Conservation (phyloP, 1,140 invertebrate genomes). For the Cataglyphis hispanica region DNA sequence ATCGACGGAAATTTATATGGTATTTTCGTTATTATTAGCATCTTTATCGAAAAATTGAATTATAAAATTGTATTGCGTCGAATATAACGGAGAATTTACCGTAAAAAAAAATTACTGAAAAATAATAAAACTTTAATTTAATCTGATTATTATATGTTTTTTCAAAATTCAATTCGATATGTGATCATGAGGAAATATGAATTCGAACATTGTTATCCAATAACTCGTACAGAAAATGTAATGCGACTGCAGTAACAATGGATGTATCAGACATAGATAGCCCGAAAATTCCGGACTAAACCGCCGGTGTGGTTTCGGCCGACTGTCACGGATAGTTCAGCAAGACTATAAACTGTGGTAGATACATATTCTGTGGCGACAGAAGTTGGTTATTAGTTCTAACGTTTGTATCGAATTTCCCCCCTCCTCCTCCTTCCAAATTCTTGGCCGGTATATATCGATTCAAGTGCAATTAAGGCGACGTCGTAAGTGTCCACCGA, state of each 20-base stretch:
- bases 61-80: background rate
- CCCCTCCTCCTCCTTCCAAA: background rate
- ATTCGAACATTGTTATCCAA: background rate
- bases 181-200: background rate
- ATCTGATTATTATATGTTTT: background rate
- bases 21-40: background rate
- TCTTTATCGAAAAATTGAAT: background rate
- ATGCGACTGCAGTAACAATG: background rate
- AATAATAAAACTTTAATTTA: background rate
- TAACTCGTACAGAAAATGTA: slow-evolving; percentile 1
- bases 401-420: slow-evolving; percentile 41
- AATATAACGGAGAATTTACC: background rate
- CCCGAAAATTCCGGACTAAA: slow-evolving; percentile 59
- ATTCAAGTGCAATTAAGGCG: slow-evolving; percentile 13
- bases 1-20: background rate
- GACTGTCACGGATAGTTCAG: slow-evolving; percentile 55
- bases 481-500: slow-evolving; percentile 10
- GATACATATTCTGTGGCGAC: slow-evolving; percentile 54
- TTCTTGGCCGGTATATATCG: slow-evolving; percentile 27
- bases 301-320: slow-evolving; percentile 31
- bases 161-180: background rate
- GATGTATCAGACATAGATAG: slow-evolving; percentile 16
- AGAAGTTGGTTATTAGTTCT: slow-evolving; percentile 59
- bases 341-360: slow-evolving; percentile 52
- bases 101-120: background rate